Conservation (phyloP, 2,888 invertebrate species). For the Mythimna ferrago region DNA sequence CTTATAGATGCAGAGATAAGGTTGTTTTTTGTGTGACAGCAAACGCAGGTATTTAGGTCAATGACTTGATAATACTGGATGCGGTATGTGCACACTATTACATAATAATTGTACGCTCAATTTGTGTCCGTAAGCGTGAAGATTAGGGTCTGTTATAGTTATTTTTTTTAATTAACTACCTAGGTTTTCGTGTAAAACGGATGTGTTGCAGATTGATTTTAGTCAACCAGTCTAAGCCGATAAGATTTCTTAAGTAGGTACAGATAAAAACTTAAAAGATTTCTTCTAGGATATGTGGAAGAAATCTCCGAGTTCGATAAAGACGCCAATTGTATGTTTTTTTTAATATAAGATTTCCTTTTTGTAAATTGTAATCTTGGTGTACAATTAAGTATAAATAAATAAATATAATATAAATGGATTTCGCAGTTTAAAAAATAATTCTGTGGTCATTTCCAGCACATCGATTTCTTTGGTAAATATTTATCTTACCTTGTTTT, state of each 20-base stretch:
- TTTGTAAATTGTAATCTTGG: no score
- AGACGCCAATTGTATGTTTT: no score
- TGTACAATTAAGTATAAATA: no score
- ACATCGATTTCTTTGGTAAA: background rate
- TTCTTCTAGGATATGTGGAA: no score
- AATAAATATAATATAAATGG: background rate
- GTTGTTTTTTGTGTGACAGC: background rate
- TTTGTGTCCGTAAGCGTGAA: conserved; percentile 53
- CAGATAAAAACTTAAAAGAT: no score
- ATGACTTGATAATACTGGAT: conserved; percentile 48
- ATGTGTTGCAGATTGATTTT: background rate
- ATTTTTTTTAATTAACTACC: background rate
- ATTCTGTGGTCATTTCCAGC: background rate
- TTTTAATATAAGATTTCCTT: no score
- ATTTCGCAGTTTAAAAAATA: background rate
- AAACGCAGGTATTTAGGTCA: conserved; percentile 57
- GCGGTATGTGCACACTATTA: conserved; percentile 52
- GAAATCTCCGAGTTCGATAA: no score
- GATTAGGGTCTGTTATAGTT: conserved; percentile 21
- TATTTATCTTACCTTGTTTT: background rate
- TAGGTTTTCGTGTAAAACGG: background rate
- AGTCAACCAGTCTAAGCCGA: no score
- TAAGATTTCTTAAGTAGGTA: no score
- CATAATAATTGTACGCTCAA: conserved; percentile 56
- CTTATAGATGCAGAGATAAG: background rate